Percentiles rank a stretch among this genome's conserved stretches.
Evolutionary conservation across 2,888 invertebrate species (phyloP).

Genomic region (Tryphoninae sp.): DNA sequence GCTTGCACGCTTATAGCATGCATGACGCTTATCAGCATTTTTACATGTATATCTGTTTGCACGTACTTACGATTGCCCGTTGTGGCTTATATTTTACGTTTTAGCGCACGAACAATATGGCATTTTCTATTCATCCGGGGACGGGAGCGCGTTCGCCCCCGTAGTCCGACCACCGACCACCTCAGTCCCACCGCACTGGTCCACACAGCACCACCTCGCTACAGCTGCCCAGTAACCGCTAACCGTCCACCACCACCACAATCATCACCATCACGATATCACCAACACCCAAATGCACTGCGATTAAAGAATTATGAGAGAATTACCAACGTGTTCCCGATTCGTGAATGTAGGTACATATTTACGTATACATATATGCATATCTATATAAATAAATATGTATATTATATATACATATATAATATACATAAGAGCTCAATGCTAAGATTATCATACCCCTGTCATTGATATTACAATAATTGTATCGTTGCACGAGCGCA

Average conservation of each 20-base stretch:
- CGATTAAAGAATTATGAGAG: constrained; percentile 76
- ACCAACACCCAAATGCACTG: constrained; percentile 80
- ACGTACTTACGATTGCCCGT: constrained; percentile 72
- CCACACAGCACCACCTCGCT: constrained; percentile 84
- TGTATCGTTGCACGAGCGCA: neutral
- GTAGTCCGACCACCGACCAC: constrained; percentile 83
- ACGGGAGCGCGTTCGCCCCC: constrained; percentile 84
- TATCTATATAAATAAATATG: neutral
- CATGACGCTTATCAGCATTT: constrained; percentile 34
- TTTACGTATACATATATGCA: constrained; percentile 22
- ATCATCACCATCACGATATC: constrained; percentile 82
- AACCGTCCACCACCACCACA: constrained; percentile 82
- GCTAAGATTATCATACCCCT: neutral
- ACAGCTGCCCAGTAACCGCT: constrained; percentile 85
- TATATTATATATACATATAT: no score
- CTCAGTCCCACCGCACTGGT: constrained; percentile 82
- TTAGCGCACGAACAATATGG: constrained; percentile 82
- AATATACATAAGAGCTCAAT: neutral
- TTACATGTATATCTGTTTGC: constrained; percentile 41
- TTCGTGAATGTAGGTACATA: constrained; percentile 74
- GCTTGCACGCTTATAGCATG: constrained; percentile 21
- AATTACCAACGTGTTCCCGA: constrained; percentile 70
- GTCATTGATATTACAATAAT: neutral
- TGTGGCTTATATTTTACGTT: constrained; percentile 76
- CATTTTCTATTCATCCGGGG: constrained; percentile 81